These are phyloP conservation scores for Arrhamphus sclerolepis DNA, from an alignment of 2,797 vertebrate species.

Conservation along the genomic window DNA sequence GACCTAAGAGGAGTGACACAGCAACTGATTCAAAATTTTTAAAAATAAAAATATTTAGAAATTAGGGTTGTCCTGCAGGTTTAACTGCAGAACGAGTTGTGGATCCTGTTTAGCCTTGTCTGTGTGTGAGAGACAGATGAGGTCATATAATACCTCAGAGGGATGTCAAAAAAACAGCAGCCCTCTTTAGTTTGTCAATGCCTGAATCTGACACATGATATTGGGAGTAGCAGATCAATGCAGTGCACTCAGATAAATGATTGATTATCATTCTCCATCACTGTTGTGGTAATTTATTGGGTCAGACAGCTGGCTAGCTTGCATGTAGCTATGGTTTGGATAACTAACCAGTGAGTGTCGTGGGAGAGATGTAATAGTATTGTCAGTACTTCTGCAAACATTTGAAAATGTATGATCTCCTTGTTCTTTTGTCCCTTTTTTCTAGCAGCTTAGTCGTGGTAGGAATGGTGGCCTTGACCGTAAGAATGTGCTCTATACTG, in stretches of 20 bases:
- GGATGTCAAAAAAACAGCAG: conserved; percentile 46
- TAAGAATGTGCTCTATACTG: conserved; percentile 35
- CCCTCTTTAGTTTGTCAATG: conserved; percentile 56
- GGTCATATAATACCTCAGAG: conserved; percentile 63
- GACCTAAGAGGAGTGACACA: conserved; percentile 3
- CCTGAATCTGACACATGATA: conserved; percentile 48
- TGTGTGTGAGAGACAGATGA: conserved; percentile 4
- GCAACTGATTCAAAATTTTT: conserved; percentile 7
- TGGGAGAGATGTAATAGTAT: conserved; percentile 1
- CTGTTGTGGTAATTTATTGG: conserved; percentile 31
- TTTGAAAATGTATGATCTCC: conserved; percentile 2
- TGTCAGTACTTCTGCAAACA: not conserved
- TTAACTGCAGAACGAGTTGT: conserved; percentile 4
- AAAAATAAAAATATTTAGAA: conserved; percentile 26
- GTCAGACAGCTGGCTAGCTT: conserved; percentile 21
- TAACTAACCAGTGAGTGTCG: not conserved
- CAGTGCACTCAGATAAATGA: conserved; percentile 42
- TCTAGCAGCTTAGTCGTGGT: conserved; percentile 1
- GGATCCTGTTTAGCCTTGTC: conserved; percentile 13
- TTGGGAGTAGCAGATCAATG: conserved; percentile 66
- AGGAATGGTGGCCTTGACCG: conserved; percentile 35
- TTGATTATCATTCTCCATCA: conserved; percentile 53
- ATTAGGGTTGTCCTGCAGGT: conserved; percentile 16
- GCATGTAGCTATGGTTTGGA: conserved; percentile 1
- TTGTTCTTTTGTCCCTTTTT: not conserved